Conservation (phyloP, 2,113 vertebrate species). For the Phodopus roborovskii region DNA sequence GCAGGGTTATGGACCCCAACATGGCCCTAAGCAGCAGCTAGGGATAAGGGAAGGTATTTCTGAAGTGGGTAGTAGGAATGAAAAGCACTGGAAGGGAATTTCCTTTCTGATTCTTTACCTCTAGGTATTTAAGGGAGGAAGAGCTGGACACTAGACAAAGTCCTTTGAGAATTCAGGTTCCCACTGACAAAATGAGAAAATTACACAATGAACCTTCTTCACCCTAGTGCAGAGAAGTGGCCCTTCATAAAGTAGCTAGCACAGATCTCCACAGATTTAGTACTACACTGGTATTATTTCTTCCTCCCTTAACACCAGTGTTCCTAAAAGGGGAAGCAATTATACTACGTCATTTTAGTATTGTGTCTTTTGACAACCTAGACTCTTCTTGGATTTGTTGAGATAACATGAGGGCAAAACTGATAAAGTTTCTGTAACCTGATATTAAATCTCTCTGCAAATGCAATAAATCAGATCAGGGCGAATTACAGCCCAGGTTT, state of each 20-base stretch:
- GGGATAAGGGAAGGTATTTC: background rate
- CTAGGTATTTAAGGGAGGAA: background rate
- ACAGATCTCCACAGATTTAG: background rate
- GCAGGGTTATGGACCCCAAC: background rate
- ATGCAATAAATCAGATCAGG: too few species aligned
- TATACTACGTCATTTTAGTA: background rate
- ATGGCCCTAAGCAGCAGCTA: background rate
- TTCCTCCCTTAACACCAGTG: background rate
- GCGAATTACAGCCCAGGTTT: too few species aligned
- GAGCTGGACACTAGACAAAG: background rate
- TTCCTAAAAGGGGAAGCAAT: background rate
- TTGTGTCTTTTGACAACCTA: background rate
- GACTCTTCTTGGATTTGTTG: background rate
- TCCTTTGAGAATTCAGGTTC: background rate
- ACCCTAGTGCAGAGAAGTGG: background rate
- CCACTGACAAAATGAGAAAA: background rate
- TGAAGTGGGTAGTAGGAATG: background rate
- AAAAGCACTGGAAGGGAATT: background rate
- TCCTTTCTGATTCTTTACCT: background rate
- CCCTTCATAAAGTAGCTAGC: background rate
- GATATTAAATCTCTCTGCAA: too few species aligned
- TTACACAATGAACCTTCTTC: background rate
- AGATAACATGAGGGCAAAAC: background rate
- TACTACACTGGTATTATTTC: background rate
- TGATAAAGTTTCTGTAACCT: too few species aligned